Percentiles rank a stretch among this genome's conserved stretches.
Evolutionary conservation across 1,140 invertebrate species (phyloP).

Genomic region (Leptonema lineaticorne): DNA sequence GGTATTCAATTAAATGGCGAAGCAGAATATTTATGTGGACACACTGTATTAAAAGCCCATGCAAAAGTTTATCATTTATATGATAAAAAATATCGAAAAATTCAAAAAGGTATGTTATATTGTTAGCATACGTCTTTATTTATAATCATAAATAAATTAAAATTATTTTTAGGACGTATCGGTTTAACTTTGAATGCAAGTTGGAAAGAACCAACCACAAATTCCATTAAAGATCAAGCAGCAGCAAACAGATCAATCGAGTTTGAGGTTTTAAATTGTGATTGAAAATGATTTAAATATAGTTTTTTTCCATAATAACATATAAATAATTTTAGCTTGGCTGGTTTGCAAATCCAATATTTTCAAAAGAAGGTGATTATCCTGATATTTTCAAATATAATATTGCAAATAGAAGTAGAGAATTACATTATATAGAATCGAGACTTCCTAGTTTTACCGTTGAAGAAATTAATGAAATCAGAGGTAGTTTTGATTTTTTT

Average conservation of each 20-base stretch:
- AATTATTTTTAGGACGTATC: slow-evolving; percentile 43
- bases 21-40: slow-evolving; percentile 55
- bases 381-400: slow-evolving; percentile 60
- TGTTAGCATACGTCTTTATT: neutral
- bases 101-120: slow-evolving; percentile 49
- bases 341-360: slow-evolving; percentile 66
- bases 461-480: slow-evolving; percentile 58
- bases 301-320: slow-evolving; percentile 1
- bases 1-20: slow-evolving; percentile 47
- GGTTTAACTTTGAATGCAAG: slow-evolving; percentile 55
- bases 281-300: slow-evolving; percentile 3
- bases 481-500: slow-evolving; percentile 63
- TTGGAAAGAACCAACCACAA: slow-evolving; percentile 52
- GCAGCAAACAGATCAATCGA: slow-evolving; percentile 51
- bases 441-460: slow-evolving; percentile 59
- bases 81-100: slow-evolving; percentile 54
- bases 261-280: slow-evolving; percentile 45
- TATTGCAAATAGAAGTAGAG: slow-evolving; percentile 56
- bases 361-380: slow-evolving; percentile 60
- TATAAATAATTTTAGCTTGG: slow-evolving; percentile 54
- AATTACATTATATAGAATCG: slow-evolving; percentile 58
- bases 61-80: slow-evolving; percentile 60
- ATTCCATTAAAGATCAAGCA: slow-evolving; percentile 48
- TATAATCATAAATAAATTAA: neutral
- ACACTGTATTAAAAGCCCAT: slow-evolving; percentile 58